Percentiles rank a stretch among this genome's conserved stretches.
Evolutionary conservation across 2,888 invertebrate species (phyloP).

Genomic region (Dastarcus helophoroides): DNA sequence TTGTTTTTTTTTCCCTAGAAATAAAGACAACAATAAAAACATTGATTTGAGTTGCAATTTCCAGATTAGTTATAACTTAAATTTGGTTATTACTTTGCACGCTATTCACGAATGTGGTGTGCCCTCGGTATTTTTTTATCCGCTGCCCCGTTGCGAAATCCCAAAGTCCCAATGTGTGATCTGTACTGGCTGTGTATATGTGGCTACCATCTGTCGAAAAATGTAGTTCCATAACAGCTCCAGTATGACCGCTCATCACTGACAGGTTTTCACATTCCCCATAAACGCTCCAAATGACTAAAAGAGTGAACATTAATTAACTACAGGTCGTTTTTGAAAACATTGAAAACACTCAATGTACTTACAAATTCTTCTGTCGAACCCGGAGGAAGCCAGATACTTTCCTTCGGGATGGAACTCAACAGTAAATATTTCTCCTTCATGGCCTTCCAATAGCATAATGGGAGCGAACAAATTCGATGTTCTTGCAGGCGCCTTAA

Average conservation of each 20-base stretch:
- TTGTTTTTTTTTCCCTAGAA: no score
- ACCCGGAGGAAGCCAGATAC: conserved; percentile 87
- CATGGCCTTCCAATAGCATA: conserved; percentile 92
- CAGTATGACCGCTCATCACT: conserved; percentile 87
- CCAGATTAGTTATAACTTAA: no score
- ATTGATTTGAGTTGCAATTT: no score
- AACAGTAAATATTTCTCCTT: conserved; percentile 86
- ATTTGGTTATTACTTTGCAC: conserved; percentile 43
- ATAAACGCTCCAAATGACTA: conserved; percentile 91
- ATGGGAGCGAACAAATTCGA: conserved; percentile 86
- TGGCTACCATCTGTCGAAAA: conserved; percentile 77
- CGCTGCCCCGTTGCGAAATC: conserved; percentile 81
- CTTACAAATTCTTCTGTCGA: conserved; percentile 91
- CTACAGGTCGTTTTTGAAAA: neutral
- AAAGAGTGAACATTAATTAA: conserved; percentile 26
- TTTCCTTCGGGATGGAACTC: conserved; percentile 96
- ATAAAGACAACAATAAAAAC: no score
- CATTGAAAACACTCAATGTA: neutral
- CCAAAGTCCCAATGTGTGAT: conserved; percentile 92
- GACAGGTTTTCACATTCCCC: conserved; percentile 97
- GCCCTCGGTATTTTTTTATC: conserved; percentile 82
- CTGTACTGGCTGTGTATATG: conserved; percentile 85
- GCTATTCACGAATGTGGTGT: conserved; percentile 63
- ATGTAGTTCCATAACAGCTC: conserved; percentile 88
- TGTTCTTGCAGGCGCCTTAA: conserved; percentile 63